These are phyloP conservation scores for Cassiopea andromeda DNA, from an alignment of 30 jellyfish, hydroid and myxozoan genomes.

Conservation along the genomic window DNA sequence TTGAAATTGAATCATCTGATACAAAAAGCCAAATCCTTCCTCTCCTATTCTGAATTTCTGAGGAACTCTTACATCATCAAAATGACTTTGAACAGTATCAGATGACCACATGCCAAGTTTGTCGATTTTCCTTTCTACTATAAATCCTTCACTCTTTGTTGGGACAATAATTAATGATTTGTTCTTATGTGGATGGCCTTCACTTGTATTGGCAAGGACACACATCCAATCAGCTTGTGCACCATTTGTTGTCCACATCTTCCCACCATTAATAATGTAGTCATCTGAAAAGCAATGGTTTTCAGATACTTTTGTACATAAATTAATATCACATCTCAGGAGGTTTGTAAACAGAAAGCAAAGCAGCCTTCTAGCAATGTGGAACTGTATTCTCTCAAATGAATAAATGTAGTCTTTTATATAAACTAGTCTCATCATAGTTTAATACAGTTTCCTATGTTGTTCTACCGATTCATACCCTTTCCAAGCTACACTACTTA, in stretches of 20 bases:
- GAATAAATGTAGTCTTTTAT: no score
- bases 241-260: constrained; percentile 99
- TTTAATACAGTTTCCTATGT: no score
- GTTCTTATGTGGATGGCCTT: constrained; percentile 88
- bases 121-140: constrained; percentile 65
- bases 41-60: constrained; percentile 97
- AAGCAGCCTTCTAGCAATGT: no score
- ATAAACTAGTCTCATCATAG: no score
- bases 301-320: neutral
- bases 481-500: no score
- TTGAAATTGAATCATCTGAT: constrained; percentile 97
- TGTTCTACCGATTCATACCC: no score
- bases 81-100: constrained; percentile 95
- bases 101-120: constrained; percentile 97
- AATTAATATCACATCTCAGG: neutral
- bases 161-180: constrained; percentile 92
- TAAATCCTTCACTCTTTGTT: constrained; percentile 84
- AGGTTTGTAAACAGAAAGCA: neutral
- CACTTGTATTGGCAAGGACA: constrained; percentile 95
- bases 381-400: no score
- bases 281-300: constrained; percentile 67
- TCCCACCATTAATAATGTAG: constrained; percentile 97
- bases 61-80: constrained; percentile 97
- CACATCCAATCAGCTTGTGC: constrained; percentile 99
- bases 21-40: constrained; percentile 95